phyloP scores from a whole-genome alignment of 2,113 vertebrate genomes.

The Dicerorhinus sumatrensis region DNA sequence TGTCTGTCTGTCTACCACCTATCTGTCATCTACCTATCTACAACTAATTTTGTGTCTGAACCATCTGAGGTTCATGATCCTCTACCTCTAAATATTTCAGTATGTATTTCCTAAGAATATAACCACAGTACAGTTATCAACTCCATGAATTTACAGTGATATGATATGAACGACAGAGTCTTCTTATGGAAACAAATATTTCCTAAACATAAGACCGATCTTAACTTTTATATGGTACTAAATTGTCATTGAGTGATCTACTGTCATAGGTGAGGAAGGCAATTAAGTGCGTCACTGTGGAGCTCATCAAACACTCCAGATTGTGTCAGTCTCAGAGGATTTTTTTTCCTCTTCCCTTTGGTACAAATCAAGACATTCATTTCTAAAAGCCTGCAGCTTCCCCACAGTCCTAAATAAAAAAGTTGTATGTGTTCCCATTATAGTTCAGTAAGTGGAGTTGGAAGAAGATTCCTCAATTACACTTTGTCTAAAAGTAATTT shows the following conservation, averaged over 20 bases:
- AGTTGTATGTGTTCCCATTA: background rate
- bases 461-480: background rate
- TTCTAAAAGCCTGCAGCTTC: background rate
- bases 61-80: background rate
- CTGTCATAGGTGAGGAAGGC: background rate
- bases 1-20: background rate
- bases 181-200: background rate
- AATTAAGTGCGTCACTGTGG: background rate
- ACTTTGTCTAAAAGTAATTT: conserved; percentile 25
- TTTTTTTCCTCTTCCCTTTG: background rate
- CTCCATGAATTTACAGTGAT: background rate
- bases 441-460: background rate
- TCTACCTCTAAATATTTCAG: background rate
- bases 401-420: conserved; percentile 14
- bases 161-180: background rate
- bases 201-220: background rate
- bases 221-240: background rate
- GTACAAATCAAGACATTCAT: conserved; percentile 13
- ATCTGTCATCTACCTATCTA: background rate
- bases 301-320: background rate
- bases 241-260: background rate
- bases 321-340: background rate
- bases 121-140: background rate
- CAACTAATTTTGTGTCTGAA: background rate
- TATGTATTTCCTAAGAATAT: background rate